Percentiles rank a stretch among this genome's conserved stretches.
phyloP scores from a whole-genome alignment of 2,888 invertebrate genomes.

The Xestoiulus laeticollis region DNA sequence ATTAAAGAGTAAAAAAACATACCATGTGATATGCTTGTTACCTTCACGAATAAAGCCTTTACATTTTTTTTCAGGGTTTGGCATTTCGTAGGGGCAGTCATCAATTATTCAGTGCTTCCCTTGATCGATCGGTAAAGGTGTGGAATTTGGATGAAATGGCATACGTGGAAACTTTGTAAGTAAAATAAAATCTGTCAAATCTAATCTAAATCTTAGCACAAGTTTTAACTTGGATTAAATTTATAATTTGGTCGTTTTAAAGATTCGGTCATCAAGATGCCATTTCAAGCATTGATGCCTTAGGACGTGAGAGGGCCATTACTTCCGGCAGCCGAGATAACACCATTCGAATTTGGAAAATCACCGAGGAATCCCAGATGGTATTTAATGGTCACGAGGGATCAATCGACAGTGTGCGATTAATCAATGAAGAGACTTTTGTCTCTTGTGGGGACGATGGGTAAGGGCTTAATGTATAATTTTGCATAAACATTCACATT shows the following conservation, averaged over 20 bases:
- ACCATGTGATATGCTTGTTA: too few species aligned
- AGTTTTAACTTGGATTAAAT: background rate
- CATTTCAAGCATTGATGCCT: constrained; percentile 86
- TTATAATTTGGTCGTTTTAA: too few species aligned
- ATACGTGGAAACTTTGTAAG: constrained; percentile 89
- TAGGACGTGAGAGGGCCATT: constrained; percentile 84
- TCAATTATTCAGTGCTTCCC: constrained; percentile 74
- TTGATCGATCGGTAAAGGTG: constrained; percentile 77
- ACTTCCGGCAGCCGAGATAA: constrained; percentile 90
- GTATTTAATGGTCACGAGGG: constrained; percentile 86
- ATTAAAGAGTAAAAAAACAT: too few species aligned
- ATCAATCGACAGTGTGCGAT: constrained; percentile 86
- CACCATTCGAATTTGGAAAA: constrained; percentile 92
- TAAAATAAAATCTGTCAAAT: constrained; percentile 51
- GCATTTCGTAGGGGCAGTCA: constrained; percentile 86
- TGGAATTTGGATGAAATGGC: constrained; percentile 97
- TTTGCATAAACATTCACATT: too few species aligned
- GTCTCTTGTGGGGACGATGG: constrained; percentile 93
- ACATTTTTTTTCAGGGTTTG: constrained; percentile 68
- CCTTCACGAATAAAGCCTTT: background rate
- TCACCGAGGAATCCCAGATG: constrained; percentile 95
- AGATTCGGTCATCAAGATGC: constrained; percentile 87
- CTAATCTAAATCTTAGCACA: background rate
- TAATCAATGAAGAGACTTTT: constrained; percentile 94
- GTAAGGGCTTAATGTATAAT: constrained; percentile 63